phyloP scores from a whole-genome alignment of 2,888 invertebrate genomes.

The Patella pellucida region DNA sequence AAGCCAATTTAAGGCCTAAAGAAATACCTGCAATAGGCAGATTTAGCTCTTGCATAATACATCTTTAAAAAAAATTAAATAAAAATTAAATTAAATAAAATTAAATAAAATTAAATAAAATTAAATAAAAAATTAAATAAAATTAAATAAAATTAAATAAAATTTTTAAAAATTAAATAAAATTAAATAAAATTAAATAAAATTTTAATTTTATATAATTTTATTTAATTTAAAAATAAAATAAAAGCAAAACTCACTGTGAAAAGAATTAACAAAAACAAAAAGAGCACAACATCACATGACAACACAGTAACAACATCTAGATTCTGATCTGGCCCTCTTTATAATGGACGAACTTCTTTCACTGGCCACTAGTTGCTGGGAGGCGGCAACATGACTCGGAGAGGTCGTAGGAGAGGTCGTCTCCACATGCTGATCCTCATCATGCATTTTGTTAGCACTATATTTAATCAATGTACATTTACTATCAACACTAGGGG shows the following conservation, averaged over 20 bases:
- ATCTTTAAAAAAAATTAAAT: neutral
- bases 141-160: too few relatives aligned
- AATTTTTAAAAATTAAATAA: too few relatives aligned
- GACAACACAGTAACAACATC: conserved; percentile 16
- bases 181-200: too few relatives aligned
- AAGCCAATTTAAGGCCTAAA: too few relatives aligned
- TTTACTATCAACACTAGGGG: neutral
- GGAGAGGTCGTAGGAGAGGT: neutral
- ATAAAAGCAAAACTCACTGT: conserved; percentile 22
- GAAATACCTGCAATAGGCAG: too few relatives aligned
- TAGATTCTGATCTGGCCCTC: neutral
- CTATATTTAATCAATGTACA: conserved; percentile 1
- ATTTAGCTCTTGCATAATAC: too few relatives aligned
- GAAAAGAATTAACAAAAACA: conserved; percentile 8
- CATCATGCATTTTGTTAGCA: neutral
- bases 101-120: too few relatives aligned
- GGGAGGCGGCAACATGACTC: neutral
- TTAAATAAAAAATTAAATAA: too few relatives aligned
- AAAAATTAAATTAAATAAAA: too few relatives aligned
- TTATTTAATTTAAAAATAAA: conserved; percentile 15
- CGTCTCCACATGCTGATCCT: conserved; percentile 6
- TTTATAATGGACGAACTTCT: neutral
- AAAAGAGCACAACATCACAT: conserved; percentile 10
- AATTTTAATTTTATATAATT: too few relatives aligned
- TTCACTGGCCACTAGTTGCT: neutral